These are phyloP conservation scores for Amazona vittata DNA, from an alignment of 2,113 vertebrate genomes.

Conservation along the genomic window DNA sequence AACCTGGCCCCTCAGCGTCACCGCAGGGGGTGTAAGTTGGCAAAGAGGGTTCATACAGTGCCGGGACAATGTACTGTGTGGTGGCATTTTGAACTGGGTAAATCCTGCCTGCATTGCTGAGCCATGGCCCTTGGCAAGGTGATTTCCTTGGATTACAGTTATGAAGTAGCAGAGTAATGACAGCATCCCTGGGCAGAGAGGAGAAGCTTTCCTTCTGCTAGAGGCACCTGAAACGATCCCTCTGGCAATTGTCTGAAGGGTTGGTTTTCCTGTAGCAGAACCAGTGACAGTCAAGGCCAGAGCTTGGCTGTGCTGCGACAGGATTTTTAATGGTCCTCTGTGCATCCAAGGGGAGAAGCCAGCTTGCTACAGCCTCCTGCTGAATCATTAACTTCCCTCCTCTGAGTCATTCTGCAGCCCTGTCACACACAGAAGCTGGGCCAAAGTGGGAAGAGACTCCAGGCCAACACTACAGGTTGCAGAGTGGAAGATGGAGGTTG, in stretches of 20 bases:
- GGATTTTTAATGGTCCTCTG: not conserved
- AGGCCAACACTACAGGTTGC: accelerated
- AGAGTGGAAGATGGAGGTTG: not conserved
- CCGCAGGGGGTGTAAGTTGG: not conserved
- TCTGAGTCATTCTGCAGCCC: constrained; percentile 34
- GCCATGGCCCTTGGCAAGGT: accelerated
- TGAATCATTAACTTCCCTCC: constrained; percentile 27
- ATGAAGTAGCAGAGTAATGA: not conserved
- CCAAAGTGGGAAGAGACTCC: not conserved
- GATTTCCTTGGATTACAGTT: not conserved
- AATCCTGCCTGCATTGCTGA: accelerated
- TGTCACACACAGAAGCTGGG: not conserved
- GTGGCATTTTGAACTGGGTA: not conserved
- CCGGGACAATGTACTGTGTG: accelerated
- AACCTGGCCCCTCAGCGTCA: not conserved
- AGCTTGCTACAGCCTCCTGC: not conserved
- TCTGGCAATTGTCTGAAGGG: not conserved
- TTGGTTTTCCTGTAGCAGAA: not conserved
- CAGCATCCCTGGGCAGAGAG: not conserved
- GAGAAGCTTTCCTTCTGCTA: not conserved
- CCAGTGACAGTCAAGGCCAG: not conserved
- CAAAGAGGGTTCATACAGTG: accelerated
- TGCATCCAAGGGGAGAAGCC: not conserved
- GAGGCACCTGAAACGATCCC: not conserved
- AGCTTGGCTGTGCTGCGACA: not conserved